Base-by-base conservation (phyloP, 2,888 invertebrate species). In the Choreutis nemorana region DNA sequence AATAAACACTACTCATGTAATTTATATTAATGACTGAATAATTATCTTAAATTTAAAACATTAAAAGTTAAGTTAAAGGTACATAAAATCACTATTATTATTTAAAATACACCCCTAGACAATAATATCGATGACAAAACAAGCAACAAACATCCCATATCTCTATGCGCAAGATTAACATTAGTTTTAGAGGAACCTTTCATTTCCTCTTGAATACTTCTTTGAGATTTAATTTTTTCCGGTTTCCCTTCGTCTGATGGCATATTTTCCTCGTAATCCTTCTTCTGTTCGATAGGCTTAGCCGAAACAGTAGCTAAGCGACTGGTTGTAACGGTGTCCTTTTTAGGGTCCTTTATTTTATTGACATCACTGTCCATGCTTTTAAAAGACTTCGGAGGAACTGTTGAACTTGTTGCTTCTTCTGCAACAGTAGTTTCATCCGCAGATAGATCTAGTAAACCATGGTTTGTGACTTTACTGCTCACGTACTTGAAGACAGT, bases 11-110 rank as follows among this genome's bases (percentile, higher is more conserved):
- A 50, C 37, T 39, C 54, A 56, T n/a, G 58, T 55, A 59, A 55
- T 57, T 57, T 58, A 62, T 45, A 61, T 64, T 72, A 75, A 66
- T 75, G 73, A 75, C 75, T 73, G 61, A 66, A 55, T 54, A 49
- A 55, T 42, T 45, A 50, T 40, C 48, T 57, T 57, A 57, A 41
- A 49, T 46, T 55, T 51, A 39, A 24, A 50, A 34, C 15, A 33
- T 11, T 36, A 31, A 27, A 42, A 27, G 32, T 39, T 45, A 42
- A 42, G 40, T 41, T 39, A n/a, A n/a, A n/a, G n/a, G n/a, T n/a
- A n/a, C n/a, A n/a, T n/a, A n/a, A n/a, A n/a, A n/a, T n/a, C n/a
- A n/a, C n/a, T n/a, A n/a, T n/a, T n/a, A n/a, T n/a, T n/a, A n/a
- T n/a, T n/a, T n/a, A n/a, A n/a, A n/a, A n/a, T n/a, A n/a, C n/a